Evolutionary conservation across 2,888 invertebrate species (phyloP), one percentile per base, ranked within the genome.

Genomic region (Tubulanus polymorphus): DNA sequence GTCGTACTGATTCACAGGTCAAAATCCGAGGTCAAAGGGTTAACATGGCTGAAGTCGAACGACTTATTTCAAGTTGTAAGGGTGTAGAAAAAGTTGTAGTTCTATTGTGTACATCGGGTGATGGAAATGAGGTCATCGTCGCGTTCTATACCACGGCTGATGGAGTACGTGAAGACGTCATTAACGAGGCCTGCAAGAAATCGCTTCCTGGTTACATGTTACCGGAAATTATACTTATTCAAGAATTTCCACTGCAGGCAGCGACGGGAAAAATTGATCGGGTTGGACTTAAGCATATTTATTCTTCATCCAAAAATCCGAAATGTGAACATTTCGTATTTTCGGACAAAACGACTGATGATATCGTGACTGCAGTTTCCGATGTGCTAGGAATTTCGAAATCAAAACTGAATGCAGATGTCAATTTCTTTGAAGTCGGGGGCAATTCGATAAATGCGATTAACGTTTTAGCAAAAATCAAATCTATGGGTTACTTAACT

Each of bases 251-350:
- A 0, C 79, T 90, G 27, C 81, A 60, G 48, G 20, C 91, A 29
- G 89, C 90, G 0, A 93, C 92, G 73, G 93, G 92, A 0, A 93
- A 93, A 81, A 87, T 88, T 6, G 92, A 93, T 77, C 82, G 92
- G 32, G 91, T 92, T 72, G 81, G 85, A 0, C 76, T 93, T 30
- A 41, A 54, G 26, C 46, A 47, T 28, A 8, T 60, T n/a, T 55
- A 55, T n/a, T n/a, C n/a, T n/a, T n/a, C n/a, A n/a, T n/a, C n/a
- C n/a, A n/a, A n/a, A n/a, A n/a, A n/a, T n/a, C n/a, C n/a, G n/a
- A n/a, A n/a, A n/a, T n/a, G n/a, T n/a, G n/a, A n/a, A n/a, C n/a
- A n/a, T n/a, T n/a, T n/a, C n/a, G n/a, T n/a, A n/a, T n/a, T n/a
- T n/a, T n/a, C n/a, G n/a, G n/a, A n/a, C n/a, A n/a, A n/a, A n/a